A percentile compares a stretch with the other conserved stretches of the same genome.
phyloP scores from a whole-genome alignment of 1,140 invertebrate species.

The Piezodorus guildinii region DNA sequence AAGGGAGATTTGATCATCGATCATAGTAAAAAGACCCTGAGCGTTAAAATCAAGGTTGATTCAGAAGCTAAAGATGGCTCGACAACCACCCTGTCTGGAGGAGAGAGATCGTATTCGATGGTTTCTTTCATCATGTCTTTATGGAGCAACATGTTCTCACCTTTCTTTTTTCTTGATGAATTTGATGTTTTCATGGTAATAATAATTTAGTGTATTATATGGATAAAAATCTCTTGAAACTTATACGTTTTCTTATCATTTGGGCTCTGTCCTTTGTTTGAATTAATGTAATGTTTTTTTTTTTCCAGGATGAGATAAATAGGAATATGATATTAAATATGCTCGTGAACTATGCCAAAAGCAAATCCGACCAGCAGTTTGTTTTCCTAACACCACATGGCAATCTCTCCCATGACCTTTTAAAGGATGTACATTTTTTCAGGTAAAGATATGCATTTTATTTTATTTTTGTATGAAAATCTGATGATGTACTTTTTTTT shows the following conservation, averaged over 20 bases:
- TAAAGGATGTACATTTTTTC: constrained; percentile 4
- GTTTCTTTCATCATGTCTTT: constrained; percentile 87
- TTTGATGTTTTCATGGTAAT: constrained; percentile 95
- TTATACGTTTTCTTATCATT: too few relatives aligned
- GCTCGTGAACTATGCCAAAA: constrained; percentile 48
- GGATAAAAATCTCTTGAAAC: too few relatives aligned
- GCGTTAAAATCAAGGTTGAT: constrained; percentile 45
- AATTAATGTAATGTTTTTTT: constrained; percentile 8
- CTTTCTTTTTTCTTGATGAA: constrained; percentile 93
- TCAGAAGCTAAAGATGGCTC: constrained; percentile 30
- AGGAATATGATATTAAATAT: constrained; percentile 54
- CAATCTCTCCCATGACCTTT: not conserved
- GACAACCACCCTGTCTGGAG: constrained; percentile 72
- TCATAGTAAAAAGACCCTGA: constrained; percentile 41
- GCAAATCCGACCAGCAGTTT: constrained; percentile 50
- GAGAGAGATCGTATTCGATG: constrained; percentile 89
- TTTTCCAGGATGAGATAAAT: constrained; percentile 56
- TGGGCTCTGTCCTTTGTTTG: not conserved
- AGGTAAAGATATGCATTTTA: not conserved
- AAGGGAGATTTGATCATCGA: constrained; percentile 43
- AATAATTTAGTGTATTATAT: too few relatives aligned
- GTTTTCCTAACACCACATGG: constrained; percentile 55
- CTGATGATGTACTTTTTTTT: too few relatives aligned
- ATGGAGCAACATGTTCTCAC: constrained; percentile 81
- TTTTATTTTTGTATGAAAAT: too few relatives aligned